Base-by-base conservation (phyloP, 2,888 invertebrate genomes). In the Philopedon plagiatum region DNA sequence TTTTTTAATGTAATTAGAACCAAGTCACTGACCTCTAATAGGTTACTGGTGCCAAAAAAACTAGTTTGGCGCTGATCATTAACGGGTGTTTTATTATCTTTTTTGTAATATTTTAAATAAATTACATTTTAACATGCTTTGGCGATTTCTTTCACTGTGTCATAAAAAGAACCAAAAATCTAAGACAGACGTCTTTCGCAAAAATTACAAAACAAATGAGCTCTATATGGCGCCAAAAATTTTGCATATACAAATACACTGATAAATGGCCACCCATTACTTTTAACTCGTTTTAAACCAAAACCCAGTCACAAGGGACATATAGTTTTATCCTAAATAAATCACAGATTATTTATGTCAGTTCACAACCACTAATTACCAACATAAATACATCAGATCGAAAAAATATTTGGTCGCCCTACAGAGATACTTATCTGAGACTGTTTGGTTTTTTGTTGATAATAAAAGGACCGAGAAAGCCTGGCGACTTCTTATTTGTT, bases 321-420 rank as follows among this genome's bases (percentile, higher is more conserved):
- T 57, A 69, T 39, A 64, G 57, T 46, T 49, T 68, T 63, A 69
- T 68, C 63, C 60, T 44, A 21, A 71, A 81, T 82, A 81, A 80
- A 81, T 82, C 82, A 81, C 79, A 68, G 69, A 77, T 81, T 79
- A 83, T 83, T 83, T 83, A 82, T 83, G 81, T 81, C 81, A 80
- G 81, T 82, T 82, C 81, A 78, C 78, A 78, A 76, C 69, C 76
- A 75, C 80, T 83, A 83, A 83, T 83, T 82, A 81, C 82, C 79
- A 79, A 80, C 82, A 82, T 82, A 82, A 82, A 82, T 82, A 81
- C 80, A 81, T 82, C 81, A 80, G 81, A 79, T 66, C 58, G 41
- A 75, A 80, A 79, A 80, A 79, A 79, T 80, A 81, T 81, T 79
- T 78, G 78, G 80, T 80, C 78, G 78, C 77, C 75, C 78, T 74